phyloP scores from a whole-genome alignment of 2,888 invertebrate species.

The Bellardia pandia region DNA sequence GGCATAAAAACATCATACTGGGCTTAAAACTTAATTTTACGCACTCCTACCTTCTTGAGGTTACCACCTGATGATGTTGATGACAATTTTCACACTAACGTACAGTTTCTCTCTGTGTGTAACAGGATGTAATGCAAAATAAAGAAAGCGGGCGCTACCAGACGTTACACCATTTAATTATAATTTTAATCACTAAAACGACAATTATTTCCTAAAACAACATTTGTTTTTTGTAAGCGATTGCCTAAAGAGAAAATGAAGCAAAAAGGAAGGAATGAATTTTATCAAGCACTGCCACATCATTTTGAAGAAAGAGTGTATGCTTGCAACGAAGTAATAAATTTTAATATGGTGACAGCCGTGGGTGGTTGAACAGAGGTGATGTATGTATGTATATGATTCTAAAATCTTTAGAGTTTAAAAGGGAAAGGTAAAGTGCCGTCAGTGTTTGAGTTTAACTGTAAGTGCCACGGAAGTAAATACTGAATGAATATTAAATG shows the following conservation, averaged over 20 bases:
- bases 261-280: neutral
- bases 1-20: conserved; percentile 34
- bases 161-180: conserved; percentile 62
- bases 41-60: conserved; percentile 32
- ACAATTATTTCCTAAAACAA: conserved; percentile 21
- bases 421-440: too few species aligned
- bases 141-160: conserved; percentile 38
- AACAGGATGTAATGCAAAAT: neutral
- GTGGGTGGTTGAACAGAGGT: too few species aligned
- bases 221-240: neutral
- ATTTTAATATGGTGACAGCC: too few species aligned
- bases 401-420: neutral
- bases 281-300: neutral
- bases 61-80: conserved; percentile 51
- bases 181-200: conserved; percentile 63
- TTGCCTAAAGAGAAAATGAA: neutral
- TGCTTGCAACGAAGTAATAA: neutral
- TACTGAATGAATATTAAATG: conserved; percentile 38
- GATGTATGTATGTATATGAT: too few species aligned
- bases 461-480: conserved; percentile 38
- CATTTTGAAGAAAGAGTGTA: neutral
- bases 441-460: neutral
- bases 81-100: neutral
- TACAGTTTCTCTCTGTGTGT: too few species aligned
- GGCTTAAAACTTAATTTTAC: conserved; percentile 49